These are phyloP conservation scores for Lethocerus indicus DNA, from an alignment of 1,140 invertebrate genomes.

Conservation along the genomic window DNA sequence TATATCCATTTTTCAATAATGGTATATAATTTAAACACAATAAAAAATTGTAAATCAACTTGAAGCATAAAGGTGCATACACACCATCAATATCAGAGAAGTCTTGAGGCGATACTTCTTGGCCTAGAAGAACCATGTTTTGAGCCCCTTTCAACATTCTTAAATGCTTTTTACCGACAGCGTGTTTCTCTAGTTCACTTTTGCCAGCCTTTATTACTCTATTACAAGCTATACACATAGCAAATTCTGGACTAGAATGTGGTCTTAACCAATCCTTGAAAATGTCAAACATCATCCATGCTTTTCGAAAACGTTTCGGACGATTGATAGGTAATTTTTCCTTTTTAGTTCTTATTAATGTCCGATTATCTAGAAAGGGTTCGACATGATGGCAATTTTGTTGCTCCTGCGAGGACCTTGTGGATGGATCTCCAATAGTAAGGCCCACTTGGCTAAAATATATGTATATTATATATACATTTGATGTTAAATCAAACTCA, in stretches of 20 bases:
- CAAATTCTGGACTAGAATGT: slow-evolving; percentile 17
- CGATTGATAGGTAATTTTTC: background rate
- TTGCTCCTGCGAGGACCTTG: background rate
- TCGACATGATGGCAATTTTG: slow-evolving; percentile 1
- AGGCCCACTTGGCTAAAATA: slow-evolving; percentile 2
- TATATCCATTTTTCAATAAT: too few species aligned
- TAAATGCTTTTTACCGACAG: slow-evolving; percentile 21
- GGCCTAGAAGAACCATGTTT: too few species aligned
- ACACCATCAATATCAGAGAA: too few species aligned
- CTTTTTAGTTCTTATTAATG: background rate
- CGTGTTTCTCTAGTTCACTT: slow-evolving; percentile 22
- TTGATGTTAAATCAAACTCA: background rate
- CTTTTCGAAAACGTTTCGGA: slow-evolving; percentile 14
- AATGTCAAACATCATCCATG: slow-evolving; percentile 19
- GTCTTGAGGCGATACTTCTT: too few species aligned
- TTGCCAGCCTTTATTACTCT: slow-evolving; percentile 21
- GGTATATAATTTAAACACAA: too few species aligned
- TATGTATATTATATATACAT: background rate
- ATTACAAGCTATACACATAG: slow-evolving; percentile 20
- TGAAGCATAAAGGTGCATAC: too few species aligned
- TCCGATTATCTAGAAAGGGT: background rate
- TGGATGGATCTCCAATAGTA: background rate
- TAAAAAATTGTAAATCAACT: too few species aligned
- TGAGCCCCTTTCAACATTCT: too few species aligned
- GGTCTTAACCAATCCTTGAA: slow-evolving; percentile 20